A percentile compares a stretch with the other conserved stretches of the same genome.
phyloP scores from a whole-genome alignment of 2,797 vertebrate species.

The Gallinago solitaria region DNA sequence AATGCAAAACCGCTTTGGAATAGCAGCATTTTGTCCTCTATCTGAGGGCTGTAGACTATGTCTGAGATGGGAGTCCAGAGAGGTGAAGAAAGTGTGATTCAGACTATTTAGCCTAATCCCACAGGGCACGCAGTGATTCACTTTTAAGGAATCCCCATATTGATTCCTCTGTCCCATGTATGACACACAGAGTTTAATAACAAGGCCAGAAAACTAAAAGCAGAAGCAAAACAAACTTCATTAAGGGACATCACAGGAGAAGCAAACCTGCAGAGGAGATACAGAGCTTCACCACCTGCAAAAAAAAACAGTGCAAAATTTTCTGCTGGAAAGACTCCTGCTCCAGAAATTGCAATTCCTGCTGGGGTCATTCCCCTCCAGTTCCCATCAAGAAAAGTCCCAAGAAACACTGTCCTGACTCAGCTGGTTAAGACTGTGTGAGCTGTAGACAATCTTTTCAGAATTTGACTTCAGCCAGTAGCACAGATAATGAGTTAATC shows the following conservation, averaged over 20 bases:
- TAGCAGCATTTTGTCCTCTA: not conserved
- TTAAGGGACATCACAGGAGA: not conserved
- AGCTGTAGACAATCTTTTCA: not conserved
- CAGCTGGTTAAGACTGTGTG: not conserved
- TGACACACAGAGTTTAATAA: not conserved
- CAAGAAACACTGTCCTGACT: not conserved
- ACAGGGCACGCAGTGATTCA: fast-evolving
- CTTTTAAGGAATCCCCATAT: not conserved
- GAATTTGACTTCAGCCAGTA: not conserved
- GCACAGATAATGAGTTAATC: not conserved
- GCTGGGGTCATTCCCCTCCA: not conserved
- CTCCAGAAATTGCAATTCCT: not conserved
- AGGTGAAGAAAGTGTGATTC: not conserved
- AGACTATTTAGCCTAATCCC: not conserved
- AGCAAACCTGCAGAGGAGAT: not conserved
- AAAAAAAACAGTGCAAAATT: not conserved
- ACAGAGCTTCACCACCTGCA: not conserved
- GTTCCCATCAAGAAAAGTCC: not conserved
- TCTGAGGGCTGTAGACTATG: not conserved
- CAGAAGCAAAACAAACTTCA: not conserved
- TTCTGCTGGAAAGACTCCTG: not conserved
- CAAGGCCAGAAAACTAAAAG: not conserved
- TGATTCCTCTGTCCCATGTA: not conserved
- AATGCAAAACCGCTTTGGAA: not conserved
- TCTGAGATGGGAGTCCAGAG: not conserved